phyloP scores from a whole-genome alignment of 2,888 invertebrate genomes.

The Criorhina ranunculi region DNA sequence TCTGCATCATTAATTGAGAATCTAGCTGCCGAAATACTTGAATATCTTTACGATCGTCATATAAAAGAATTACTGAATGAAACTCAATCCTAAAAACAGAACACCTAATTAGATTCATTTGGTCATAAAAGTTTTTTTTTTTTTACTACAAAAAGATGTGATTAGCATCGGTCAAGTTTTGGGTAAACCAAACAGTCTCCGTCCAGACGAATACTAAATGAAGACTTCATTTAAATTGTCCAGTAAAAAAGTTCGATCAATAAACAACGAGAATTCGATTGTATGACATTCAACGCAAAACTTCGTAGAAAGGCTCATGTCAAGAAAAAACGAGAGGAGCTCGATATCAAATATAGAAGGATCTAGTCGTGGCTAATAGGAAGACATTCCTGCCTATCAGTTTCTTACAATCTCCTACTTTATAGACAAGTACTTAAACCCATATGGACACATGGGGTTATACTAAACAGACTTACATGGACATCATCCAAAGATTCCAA shows the following conservation, averaged over 20 bases:
- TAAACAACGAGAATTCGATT: too few relatives aligned
- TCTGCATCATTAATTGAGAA: background rate
- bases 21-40: background rate
- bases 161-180: background rate
- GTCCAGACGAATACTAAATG: constrained; percentile 6
- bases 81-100: background rate
- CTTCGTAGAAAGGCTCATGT: too few relatives aligned
- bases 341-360: too few relatives aligned
- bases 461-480: too few relatives aligned
- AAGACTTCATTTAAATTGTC: background rate
- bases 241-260: background rate
- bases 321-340: too few relatives aligned
- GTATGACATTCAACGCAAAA: too few relatives aligned
- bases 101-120: constrained; percentile 10
- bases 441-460: too few relatives aligned
- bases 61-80: background rate
- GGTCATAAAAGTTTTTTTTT: constrained; percentile 7
- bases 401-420: too few relatives aligned
- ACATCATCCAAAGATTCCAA: too few relatives aligned
- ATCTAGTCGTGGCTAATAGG: too few relatives aligned
- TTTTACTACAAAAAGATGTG: constrained; percentile 1
- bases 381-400: too few relatives aligned
- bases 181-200: background rate
- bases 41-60: background rate
- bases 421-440: too few relatives aligned